A percentile compares a stretch with the other conserved stretches of the same genome.
Evolutionary conservation across 2,888 invertebrate species (phyloP).

Genomic region (Drosophila mayaguana): DNA sequence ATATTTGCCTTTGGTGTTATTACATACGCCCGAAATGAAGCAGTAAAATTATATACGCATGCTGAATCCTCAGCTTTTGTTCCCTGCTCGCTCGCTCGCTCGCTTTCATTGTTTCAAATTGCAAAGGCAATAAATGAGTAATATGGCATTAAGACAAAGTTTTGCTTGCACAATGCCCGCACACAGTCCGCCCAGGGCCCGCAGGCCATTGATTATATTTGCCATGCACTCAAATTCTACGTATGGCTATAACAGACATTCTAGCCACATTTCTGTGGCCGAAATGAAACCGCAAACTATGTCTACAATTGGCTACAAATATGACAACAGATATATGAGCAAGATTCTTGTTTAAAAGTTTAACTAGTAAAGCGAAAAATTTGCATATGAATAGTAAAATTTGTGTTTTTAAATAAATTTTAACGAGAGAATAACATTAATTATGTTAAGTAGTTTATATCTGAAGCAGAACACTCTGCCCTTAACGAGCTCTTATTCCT

Average conservation of each 20-base stretch:
- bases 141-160: conserved; percentile 64
- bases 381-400: neutral
- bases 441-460: neutral
- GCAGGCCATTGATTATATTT: conserved; percentile 37
- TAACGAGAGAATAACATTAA: neutral
- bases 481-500: neutral
- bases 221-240: conserved; percentile 39
- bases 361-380: neutral
- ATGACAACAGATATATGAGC: neutral
- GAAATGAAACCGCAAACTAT: neutral
- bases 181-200: neutral
- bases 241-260: conserved; percentile 8
- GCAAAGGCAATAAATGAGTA: conserved; percentile 69
- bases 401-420: neutral
- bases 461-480: neutral
- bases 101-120: conserved; percentile 57
- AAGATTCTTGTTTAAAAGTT: neutral
- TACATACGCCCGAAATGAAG: conserved; percentile 64
- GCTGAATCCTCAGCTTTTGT: conserved; percentile 23
- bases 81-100: neutral
- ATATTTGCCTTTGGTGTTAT: conserved; percentile 68
- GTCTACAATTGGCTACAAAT: neutral
- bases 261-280: conserved; percentile 2
- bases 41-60: conserved; percentile 70
- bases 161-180: conserved; percentile 48